A percentile compares a stretch with the other conserved stretches of the same genome.
phyloP scores from a whole-genome alignment of 2,113 vertebrate genomes.

The Menura novaehollandiae region DNA sequence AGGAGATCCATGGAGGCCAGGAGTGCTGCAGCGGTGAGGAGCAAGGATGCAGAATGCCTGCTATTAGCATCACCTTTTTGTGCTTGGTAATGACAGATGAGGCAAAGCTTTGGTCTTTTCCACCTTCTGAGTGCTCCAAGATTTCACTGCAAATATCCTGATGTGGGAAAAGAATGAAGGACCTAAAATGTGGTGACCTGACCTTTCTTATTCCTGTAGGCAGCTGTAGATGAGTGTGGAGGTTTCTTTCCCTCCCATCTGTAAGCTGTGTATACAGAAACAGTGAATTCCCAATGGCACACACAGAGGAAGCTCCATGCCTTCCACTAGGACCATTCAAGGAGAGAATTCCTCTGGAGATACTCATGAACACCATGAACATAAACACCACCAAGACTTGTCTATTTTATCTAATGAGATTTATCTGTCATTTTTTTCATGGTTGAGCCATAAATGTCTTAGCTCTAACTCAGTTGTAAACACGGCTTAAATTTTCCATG shows the following conservation, averaged over 20 bases:
- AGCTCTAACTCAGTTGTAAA: background rate
- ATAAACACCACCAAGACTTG: background rate
- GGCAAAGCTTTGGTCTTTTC: background rate
- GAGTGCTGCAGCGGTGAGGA: background rate
- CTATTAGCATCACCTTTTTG: background rate
- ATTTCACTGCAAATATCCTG: background rate
- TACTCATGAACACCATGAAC: background rate
- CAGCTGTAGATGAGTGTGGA: background rate
- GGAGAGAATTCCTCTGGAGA: background rate
- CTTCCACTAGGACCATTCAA: background rate
- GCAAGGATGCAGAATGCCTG: background rate
- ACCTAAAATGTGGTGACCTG: background rate
- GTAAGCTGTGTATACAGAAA: background rate
- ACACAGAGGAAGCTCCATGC: background rate
- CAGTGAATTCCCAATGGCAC: background rate
- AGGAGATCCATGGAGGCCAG: accelerated
- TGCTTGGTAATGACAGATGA: background rate
- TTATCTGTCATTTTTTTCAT: background rate
- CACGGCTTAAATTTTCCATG: background rate
- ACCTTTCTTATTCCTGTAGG: background rate
- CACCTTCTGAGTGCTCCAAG: accelerated
- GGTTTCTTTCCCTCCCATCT: background rate
- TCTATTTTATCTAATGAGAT: background rate
- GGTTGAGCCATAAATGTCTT: background rate
- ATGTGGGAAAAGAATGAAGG: background rate